Conservation (phyloP, 2,888 invertebrate genomes). For the Poecilobothrus nobilitatus region DNA sequence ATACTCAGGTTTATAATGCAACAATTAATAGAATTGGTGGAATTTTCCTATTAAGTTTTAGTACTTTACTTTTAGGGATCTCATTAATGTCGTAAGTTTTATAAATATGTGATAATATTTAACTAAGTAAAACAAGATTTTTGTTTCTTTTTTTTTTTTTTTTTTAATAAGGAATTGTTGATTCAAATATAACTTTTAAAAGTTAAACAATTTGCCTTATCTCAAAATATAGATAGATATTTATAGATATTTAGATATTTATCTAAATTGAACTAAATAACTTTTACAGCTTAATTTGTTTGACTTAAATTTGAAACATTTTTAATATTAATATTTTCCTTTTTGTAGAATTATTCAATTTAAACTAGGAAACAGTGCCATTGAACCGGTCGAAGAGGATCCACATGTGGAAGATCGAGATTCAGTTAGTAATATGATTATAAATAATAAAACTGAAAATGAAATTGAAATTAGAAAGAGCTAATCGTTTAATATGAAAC, state of each 20-base stretch:
- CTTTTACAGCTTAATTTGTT: no score
- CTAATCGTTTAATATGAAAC: background rate
- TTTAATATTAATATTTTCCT: background rate
- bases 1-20: constrained; percentile 61
- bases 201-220: no score
- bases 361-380: background rate
- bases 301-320: no score
- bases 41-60: constrained; percentile 64
- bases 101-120: background rate
- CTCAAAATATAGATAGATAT: no score
- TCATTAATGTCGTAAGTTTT: background rate
- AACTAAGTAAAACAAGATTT: no score
- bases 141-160: no score
- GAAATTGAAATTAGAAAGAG: background rate
- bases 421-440: background rate
- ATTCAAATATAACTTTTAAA: no score
- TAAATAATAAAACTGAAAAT: background rate
- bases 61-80: background rate
- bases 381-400: background rate
- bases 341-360: background rate
- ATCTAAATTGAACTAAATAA: no score
- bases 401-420: background rate
- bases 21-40: constrained; percentile 54
- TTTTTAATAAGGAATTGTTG: no score
- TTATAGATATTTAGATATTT: no score